Evolutionary conservation across 2,888 invertebrate genomes (phyloP), one percentile per base, ranked within the genome.

Genomic region (Stenotaenia linearis): DNA sequence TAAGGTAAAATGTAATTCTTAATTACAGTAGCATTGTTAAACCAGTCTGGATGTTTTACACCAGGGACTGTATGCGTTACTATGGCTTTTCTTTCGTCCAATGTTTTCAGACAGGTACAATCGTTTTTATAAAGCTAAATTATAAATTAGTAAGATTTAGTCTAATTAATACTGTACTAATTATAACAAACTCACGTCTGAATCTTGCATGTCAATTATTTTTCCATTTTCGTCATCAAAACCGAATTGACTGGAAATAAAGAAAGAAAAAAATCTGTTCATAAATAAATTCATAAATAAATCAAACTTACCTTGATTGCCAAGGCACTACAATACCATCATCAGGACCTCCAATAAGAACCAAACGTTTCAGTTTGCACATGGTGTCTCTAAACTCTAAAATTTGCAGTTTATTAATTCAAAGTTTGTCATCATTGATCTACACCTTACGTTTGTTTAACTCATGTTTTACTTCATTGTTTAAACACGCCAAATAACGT

Each of bases 261-360:
- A 85, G 85, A 0, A 85, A 75, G 69, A 32, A 77, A 23, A 25
- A 18, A 76, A 12, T 5, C 12, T 18, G 4, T 18, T 18, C 10
- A 9, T 75, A 18, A 75, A 1, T 21, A 12, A 6, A n/a, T 9
- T 9, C 12, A 5, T 75, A 23, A 35, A 75, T 50, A 69, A 12
- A 12, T 69, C 23, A 69, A 12, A 15, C 9, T 28, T 15, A 94
- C 94, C 94, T 94, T 83, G 96, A 96, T 85, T 97, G 92, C 97
- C 97, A 97, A 0, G 97, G 97, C 0, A 95, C 94, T 78, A 97
- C 97, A 3, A 97, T 95, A 45, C 91, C 92, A 87, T 97, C 97
- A 85, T 96, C 92, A 0, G 96, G 96, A 0, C 97, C 96, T 1
- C 97, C 97, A 82, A 97, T 92, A 4, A 97, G 87, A 4, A 97